Conservation (phyloP, 2,797 vertebrate species). For the Acanthurus tractus region DNA sequence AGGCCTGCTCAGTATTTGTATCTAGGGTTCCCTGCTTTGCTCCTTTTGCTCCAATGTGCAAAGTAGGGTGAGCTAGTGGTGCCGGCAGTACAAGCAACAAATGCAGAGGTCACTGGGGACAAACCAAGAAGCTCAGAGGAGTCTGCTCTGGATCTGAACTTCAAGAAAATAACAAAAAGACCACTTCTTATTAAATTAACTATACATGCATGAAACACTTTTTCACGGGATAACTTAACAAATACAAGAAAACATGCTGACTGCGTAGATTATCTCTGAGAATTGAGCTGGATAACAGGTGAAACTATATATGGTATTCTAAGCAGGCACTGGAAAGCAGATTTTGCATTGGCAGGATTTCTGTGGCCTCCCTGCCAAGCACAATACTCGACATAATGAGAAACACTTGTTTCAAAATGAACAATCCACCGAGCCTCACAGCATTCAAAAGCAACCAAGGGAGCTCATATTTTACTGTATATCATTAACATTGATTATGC, state of each 20-base stretch:
- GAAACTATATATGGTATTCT: slow-evolving; percentile 84
- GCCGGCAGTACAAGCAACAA: background rate
- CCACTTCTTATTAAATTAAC: slow-evolving; percentile 32
- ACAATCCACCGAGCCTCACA: slow-evolving; percentile 68
- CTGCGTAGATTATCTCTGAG: slow-evolving; percentile 68
- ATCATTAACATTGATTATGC: slow-evolving; percentile 62
- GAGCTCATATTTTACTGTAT: slow-evolving; percentile 56
- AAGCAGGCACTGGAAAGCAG: slow-evolving; percentile 80
- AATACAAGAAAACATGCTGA: slow-evolving; percentile 62
- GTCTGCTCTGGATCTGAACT: slow-evolving; percentile 10
- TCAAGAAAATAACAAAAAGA: slow-evolving; percentile 21
- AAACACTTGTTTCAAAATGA: slow-evolving; percentile 82
- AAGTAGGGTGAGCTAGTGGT: background rate
- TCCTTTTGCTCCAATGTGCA: slow-evolving; percentile 11
- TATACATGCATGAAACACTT: slow-evolving; percentile 17
- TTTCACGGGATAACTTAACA: slow-evolving; percentile 15
- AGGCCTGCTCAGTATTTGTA: background rate
- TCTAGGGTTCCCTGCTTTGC: background rate
- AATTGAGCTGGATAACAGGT: slow-evolving; percentile 79
- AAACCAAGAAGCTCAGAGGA: slow-evolving; percentile 22
- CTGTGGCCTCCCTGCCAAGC: slow-evolving; percentile 71
- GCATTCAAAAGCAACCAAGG: slow-evolving; percentile 59
- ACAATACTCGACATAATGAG: slow-evolving; percentile 83
- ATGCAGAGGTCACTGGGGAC: slow-evolving; percentile 42
- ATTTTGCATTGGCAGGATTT: slow-evolving; percentile 78